Conservation (phyloP, 2,113 vertebrate species). For the Cygnus buccinator region DNA sequence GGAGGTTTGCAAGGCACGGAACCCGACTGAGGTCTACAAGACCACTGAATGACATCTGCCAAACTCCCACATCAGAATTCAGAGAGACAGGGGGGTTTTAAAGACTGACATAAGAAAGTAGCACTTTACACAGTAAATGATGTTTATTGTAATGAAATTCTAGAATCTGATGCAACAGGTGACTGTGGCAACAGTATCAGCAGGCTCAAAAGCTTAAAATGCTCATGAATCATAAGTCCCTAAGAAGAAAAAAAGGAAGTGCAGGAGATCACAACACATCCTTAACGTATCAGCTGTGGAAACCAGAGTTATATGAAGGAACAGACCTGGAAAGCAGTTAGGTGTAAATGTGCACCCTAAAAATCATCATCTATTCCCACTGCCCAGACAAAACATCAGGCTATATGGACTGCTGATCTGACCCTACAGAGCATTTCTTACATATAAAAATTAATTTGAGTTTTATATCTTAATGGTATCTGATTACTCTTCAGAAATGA, state of each 20-base stretch:
- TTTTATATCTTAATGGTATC: background rate
- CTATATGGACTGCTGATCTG: background rate
- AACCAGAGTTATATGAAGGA: background rate
- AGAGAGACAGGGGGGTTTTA: background rate
- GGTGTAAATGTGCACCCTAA: background rate
- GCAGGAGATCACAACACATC: background rate
- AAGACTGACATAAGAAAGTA: background rate
- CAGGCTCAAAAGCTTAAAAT: background rate
- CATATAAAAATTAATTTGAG: accelerated
- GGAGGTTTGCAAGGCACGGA: background rate
- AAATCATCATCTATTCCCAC: background rate
- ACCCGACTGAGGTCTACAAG: background rate
- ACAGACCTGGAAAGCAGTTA: background rate
- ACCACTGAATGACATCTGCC: background rate
- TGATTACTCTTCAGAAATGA: background rate
- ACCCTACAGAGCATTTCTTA: background rate
- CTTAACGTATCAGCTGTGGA: background rate
- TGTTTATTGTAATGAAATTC: background rate
- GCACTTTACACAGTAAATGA: background rate
- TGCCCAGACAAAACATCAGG: background rate
- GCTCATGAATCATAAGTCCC: background rate
- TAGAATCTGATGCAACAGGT: background rate
- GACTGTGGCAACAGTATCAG: background rate
- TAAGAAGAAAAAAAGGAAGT: background rate
- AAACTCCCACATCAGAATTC: background rate